Percentiles rank a stretch among this genome's conserved stretches.
Conservation (phyloP, 1,140 invertebrate species). For the Dreissena rostriformis region DNA sequence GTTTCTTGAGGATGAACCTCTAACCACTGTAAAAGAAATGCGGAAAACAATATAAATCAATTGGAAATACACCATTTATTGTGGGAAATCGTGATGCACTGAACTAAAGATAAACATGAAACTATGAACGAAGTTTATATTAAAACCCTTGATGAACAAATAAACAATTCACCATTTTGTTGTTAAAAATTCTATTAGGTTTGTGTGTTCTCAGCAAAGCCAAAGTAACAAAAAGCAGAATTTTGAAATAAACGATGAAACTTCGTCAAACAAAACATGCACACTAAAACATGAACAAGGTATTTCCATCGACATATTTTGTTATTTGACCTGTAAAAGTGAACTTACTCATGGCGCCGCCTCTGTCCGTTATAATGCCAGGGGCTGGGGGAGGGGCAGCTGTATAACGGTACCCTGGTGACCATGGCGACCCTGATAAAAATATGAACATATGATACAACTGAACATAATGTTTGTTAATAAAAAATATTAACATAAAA, state of each 20-base stretch:
- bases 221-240: too few relatives aligned
- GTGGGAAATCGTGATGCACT: too few relatives aligned
- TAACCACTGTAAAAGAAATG: background rate
- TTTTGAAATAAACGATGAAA: too few relatives aligned
- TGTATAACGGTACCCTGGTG: background rate
- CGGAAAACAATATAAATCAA: background rate
- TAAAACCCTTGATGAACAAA: too few relatives aligned
- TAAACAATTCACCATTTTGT: background rate
- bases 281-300: background rate
- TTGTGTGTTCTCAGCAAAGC: background rate
- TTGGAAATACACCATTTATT: too few relatives aligned
- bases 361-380: background rate
- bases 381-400: constrained; percentile 3
- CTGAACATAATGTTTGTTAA: background rate
- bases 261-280: background rate
- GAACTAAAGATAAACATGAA: too few relatives aligned
- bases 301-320: background rate
- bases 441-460: background rate
- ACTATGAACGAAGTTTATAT: too few relatives aligned
- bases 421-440: background rate
- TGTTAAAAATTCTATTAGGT: background rate
- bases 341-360: background rate
- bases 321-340: background rate
- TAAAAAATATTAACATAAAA: background rate
- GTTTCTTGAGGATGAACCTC: background rate